Base-by-base conservation (phyloP, 2,113 vertebrate genomes). In the Rhinichthys klamathensis region DNA sequence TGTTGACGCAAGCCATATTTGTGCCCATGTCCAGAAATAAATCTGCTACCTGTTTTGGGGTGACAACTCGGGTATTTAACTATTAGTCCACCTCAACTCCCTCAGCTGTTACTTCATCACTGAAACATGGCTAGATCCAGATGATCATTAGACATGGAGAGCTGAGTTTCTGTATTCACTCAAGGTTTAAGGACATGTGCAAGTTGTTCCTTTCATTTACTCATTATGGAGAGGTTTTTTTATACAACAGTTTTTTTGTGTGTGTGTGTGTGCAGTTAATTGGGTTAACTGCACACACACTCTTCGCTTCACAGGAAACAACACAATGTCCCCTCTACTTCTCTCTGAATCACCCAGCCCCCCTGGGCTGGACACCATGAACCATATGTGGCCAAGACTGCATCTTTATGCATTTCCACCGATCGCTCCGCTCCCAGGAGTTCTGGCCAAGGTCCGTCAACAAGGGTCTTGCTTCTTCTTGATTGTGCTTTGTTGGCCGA, bases 131-230 rank as follows among this genome's bases (percentile, higher is more conserved):
- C 4, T 2, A 65, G 32, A 54, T 54, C 80, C 80, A 86, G 13
- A 51, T 44, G 25, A 46, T 77, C 72, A 86, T 87, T 77, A 83
- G 44, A 67, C 56, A 41, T 27, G n/a, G 73, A 65, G 16, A 56
- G 60, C n/a, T 27, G 13, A 46, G 73, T 63, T 81, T 85, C 46
- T 84, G 46, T 2, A 58, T 49, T 78, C 35, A 72, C 38, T 82
- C 7, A 67, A n/a, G 23, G 30, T 35, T 56, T 25, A 65, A 54
- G 18, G 69, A 18, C 11, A 63, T 67, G 23, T 82, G 25, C 41
- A 23, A 84, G 27, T 49, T n/a, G 23, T 61, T 79, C 58, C 35
- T 54, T 58, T 49, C 15, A 61, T 27, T 25, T 12, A 72, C 11
- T 72, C 4, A 41, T 72, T 7, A 12, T 25, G 7, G n/a, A 32